Conservation (phyloP, 1,140 invertebrate species). For the Armadillidium nasatum region DNA sequence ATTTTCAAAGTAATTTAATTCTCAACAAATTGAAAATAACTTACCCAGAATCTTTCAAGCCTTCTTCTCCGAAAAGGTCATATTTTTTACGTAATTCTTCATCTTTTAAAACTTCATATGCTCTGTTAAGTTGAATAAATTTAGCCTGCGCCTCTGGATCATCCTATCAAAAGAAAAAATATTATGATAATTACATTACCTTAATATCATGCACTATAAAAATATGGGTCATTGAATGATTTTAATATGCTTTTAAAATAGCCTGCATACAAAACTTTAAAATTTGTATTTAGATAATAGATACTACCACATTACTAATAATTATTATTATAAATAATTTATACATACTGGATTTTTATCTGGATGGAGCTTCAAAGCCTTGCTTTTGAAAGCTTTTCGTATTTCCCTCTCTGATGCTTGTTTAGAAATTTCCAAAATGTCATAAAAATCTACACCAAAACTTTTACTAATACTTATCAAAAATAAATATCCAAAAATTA, state of each 20-base stretch:
- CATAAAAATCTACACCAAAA: slow-evolving; percentile 1
- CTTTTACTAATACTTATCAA: background rate
- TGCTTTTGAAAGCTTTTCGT: slow-evolving; percentile 72
- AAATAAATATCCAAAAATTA: too few species aligned
- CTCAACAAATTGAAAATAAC: background rate
- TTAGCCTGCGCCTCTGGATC: slow-evolving; percentile 66
- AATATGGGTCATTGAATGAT: background rate
- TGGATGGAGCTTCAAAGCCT: slow-evolving; percentile 73
- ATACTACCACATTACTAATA: slow-evolving; percentile 18
- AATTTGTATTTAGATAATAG: slow-evolving; percentile 15
- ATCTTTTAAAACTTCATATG: slow-evolving; percentile 81
- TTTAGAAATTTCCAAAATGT: background rate
- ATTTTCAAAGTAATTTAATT: too few species aligned
- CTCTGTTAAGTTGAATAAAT: slow-evolving; percentile 71
- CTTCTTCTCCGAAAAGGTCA: slow-evolving; percentile 72
- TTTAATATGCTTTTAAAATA: slow-evolving; percentile 36
- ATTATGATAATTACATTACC: background rate
- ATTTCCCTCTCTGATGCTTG: slow-evolving; percentile 66
- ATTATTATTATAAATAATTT: slow-evolving; percentile 1
- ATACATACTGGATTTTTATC: slow-evolving; percentile 72
- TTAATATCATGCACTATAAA: background rate
- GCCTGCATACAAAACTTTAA: slow-evolving; percentile 36
- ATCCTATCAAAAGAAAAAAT: slow-evolving; percentile 50
- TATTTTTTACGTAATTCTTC: slow-evolving; percentile 71
- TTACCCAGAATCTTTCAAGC: slow-evolving; percentile 54